A percentile compares a stretch with the other conserved stretches of the same genome.
phyloP scores from a whole-genome alignment of 2,797 vertebrate genomes.

The Pseudomugil gertrudae region DNA sequence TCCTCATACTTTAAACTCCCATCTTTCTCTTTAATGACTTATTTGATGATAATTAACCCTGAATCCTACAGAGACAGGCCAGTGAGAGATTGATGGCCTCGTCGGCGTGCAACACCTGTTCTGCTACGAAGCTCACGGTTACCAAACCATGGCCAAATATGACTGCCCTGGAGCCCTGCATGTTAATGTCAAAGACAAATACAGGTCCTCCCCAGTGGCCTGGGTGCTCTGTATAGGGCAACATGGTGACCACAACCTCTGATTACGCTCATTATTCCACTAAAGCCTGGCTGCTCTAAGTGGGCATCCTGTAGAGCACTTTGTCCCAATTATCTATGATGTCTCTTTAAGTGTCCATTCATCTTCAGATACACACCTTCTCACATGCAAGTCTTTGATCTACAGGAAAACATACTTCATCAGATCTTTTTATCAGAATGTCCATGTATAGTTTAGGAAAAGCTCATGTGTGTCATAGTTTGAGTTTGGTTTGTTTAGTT shows the following conservation, averaged over 20 bases:
- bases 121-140: constrained; percentile 69
- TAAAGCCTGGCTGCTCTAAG: constrained; percentile 52
- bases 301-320: constrained; percentile 53
- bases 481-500: too few species aligned
- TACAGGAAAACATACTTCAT: constrained; percentile 43
- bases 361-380: constrained; percentile 47
- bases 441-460: constrained; percentile 42
- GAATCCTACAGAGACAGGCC: constrained; percentile 82
- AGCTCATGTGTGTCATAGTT: constrained; percentile 49
- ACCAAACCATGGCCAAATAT: constrained; percentile 79
- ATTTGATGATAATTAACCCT: constrained; percentile 87
- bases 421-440: constrained; percentile 27
- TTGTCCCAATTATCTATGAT: constrained; percentile 71
- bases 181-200: constrained; percentile 83
- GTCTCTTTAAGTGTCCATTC: constrained; percentile 63
- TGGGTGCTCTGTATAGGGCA: constrained; percentile 65
- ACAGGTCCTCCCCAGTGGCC: constrained; percentile 76
- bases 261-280: constrained; percentile 74
- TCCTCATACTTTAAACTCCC: constrained; percentile 68
- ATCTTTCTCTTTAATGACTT: constrained; percentile 83
- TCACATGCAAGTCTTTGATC: constrained; percentile 54
- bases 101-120: constrained; percentile 82
- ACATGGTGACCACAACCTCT: constrained; percentile 76
- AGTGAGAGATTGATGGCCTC: constrained; percentile 82
- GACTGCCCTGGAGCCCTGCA: constrained; percentile 72